phyloP scores from a whole-genome alignment of 2,888 invertebrate genomes.

The Exocentrus adspersus region DNA sequence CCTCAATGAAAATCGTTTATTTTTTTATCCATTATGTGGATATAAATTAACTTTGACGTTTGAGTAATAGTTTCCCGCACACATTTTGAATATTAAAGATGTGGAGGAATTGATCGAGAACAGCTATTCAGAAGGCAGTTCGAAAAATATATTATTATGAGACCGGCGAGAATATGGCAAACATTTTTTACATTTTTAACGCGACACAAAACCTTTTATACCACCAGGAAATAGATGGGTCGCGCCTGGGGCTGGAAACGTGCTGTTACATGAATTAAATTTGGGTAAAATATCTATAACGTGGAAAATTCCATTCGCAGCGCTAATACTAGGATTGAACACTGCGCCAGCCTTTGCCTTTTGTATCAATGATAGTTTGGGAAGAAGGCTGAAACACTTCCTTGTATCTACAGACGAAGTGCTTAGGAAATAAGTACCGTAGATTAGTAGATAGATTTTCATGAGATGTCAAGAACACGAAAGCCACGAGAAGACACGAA shows the following conservation, averaged over 20 bases:
- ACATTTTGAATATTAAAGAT: constrained; percentile 15
- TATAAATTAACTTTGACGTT: constrained; percentile 22
- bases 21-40: constrained; percentile 14
- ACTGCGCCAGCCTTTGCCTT: too few species aligned
- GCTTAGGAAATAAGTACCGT: too few species aligned
- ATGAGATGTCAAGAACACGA: too few species aligned
- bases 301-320: too few species aligned
- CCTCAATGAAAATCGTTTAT: constrained; percentile 8
- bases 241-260: background rate
- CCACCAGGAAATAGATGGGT: background rate
- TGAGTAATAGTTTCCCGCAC: constrained; percentile 23
- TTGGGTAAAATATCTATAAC: too few species aligned
- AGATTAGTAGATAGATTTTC: too few species aligned
- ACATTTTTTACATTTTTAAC: background rate
- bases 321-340: too few species aligned
- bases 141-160: constrained; percentile 7
- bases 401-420: too few species aligned
- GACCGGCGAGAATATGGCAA: background rate
- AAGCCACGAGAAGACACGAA: too few species aligned
- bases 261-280: constrained; percentile 3
- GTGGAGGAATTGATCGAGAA: constrained; percentile 13
- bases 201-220: background rate
- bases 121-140: constrained; percentile 7
- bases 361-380: too few species aligned
- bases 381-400: too few species aligned